Conservation (phyloP, 2,113 vertebrate genomes). For the Panthera leo region DNA sequence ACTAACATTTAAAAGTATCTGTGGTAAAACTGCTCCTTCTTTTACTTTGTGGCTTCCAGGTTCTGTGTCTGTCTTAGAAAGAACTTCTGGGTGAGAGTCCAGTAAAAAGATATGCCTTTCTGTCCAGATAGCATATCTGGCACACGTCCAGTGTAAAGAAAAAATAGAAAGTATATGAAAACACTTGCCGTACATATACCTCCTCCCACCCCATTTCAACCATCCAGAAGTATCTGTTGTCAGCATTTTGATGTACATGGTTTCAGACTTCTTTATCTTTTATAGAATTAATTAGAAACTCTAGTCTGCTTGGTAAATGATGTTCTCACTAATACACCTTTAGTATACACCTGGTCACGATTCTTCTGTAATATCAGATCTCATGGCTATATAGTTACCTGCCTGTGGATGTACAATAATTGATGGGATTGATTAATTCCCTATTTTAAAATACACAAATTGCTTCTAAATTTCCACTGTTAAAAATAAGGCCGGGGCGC, state of each 20-base stretch:
- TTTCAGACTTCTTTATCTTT: neutral
- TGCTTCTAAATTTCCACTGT: neutral
- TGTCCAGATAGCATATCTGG: neutral
- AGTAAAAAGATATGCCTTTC: neutral
- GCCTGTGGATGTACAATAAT: neutral
- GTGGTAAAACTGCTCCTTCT: neutral
- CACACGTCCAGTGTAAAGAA: neutral
- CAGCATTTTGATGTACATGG: neutral
- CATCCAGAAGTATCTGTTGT: neutral
- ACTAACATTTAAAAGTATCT: neutral
- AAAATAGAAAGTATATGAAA: neutral
- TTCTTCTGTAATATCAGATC: neutral
- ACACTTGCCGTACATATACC: neutral
- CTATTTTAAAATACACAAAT: neutral
- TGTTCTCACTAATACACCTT: neutral
- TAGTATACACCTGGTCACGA: neutral
- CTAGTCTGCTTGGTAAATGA: neutral
- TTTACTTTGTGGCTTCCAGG: neutral
- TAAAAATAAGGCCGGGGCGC: neutral
- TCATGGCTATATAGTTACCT: neutral
- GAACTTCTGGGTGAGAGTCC: neutral
- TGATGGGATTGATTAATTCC: neutral
- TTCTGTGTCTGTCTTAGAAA: constrained; percentile 22
- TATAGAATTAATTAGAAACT: neutral
- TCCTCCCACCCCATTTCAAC: no score